A percentile compares a stretch with the other conserved stretches of the same genome.
Conservation (phyloP, 2,797 vertebrate species). For the Buphagus erythrorhynchus region DNA sequence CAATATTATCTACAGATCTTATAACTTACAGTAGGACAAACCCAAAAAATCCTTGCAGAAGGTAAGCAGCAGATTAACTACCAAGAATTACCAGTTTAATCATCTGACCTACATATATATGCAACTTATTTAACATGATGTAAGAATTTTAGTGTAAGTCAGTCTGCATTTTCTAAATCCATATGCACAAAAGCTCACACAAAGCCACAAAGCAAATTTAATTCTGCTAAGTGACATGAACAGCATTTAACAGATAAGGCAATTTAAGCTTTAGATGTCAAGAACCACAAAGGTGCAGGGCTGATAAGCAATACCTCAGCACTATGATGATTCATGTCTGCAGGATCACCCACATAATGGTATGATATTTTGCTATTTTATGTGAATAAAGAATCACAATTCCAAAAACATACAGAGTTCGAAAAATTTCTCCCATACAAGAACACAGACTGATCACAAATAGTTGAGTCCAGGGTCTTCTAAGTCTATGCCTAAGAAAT, state of each 20-base stretch:
- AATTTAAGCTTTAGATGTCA: background rate
- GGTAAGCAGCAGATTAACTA: background rate
- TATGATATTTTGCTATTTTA: background rate
- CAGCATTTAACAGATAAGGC: background rate
- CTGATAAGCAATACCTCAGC: background rate
- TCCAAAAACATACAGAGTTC: background rate
- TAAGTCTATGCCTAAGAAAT: background rate
- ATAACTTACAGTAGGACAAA: background rate
- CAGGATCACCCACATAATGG: background rate
- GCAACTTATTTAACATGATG: background rate
- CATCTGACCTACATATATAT: fast-evolving
- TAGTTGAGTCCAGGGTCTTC: background rate
- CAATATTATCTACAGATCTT: background rate
- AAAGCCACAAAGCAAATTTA: background rate
- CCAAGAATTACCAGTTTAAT: background rate
- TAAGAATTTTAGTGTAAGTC: background rate
- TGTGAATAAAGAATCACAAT: background rate
- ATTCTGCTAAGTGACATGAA: background rate
- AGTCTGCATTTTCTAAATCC: background rate
- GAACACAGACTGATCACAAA: background rate
- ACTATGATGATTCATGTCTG: background rate
- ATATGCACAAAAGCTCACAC: background rate
- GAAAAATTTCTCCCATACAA: background rate
- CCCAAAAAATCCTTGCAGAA: background rate
- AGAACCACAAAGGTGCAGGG: background rate